These are phyloP conservation scores for Trisateles emortualis DNA, from an alignment of 2,888 invertebrate species.

Conservation along the genomic window DNA sequence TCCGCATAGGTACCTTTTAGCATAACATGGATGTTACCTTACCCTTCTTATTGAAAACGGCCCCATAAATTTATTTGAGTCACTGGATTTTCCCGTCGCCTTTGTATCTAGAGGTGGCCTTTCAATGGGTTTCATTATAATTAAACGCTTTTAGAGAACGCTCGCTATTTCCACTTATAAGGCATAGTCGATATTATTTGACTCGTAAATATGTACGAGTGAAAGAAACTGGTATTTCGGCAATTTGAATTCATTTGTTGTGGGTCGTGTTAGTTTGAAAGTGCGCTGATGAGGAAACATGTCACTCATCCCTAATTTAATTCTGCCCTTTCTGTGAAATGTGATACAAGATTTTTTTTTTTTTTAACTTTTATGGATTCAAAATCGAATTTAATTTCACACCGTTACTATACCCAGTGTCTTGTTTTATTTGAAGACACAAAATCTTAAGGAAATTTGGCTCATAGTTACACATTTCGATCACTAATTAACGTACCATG, in stretches of 20 bases:
- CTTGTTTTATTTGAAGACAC: too few relatives aligned
- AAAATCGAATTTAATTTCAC: too few relatives aligned
- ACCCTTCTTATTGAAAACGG: conserved; percentile 59
- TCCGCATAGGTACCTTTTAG: conserved; percentile 46
- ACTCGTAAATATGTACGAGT: conserved; percentile 31
- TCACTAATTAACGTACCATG: too few relatives aligned
- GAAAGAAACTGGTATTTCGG: conserved; percentile 6
- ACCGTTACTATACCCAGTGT: too few relatives aligned
- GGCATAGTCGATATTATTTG: conserved; percentile 21
- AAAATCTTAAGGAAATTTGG: too few relatives aligned
- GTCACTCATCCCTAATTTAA: too few relatives aligned
- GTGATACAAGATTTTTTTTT: too few relatives aligned
- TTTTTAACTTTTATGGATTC: too few relatives aligned
- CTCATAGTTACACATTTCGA: too few relatives aligned
- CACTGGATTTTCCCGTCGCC: conserved; percentile 53
- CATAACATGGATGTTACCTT: conserved; percentile 47
- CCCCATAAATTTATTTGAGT: conserved; percentile 63
- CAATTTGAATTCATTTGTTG: not conserved
- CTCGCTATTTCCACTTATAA: conserved; percentile 18
- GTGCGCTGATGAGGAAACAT: too few relatives aligned
- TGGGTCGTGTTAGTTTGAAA: too few relatives aligned
- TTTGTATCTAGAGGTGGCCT: conserved; percentile 30
- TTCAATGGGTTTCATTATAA: conserved; percentile 33
- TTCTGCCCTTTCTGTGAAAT: too few relatives aligned
- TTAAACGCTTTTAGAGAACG: conserved; percentile 39